Evolutionary conservation across 1,140 invertebrate species (phyloP), one percentile per base, ranked within the genome.

Genomic region (Apocrypta bakeri): DNA sequence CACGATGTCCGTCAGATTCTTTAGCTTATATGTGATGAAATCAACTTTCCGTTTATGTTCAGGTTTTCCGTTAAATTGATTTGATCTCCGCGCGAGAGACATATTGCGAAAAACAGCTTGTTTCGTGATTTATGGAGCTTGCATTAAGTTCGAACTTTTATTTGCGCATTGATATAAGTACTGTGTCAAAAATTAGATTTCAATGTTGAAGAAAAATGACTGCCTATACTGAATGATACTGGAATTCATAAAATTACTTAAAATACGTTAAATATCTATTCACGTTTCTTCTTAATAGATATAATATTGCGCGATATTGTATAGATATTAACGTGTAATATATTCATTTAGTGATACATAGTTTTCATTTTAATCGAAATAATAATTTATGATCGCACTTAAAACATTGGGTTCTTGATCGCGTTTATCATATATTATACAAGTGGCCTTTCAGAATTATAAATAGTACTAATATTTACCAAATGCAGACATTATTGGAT

Each of bases 21-120:
- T 56, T 33, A 17, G 37, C 24, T 71, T 72, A 14, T 17, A 24
- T 14, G 69, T 40, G 79, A 40, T 56, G 48, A 81, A 73, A 74
- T 42, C 33, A 0, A 81, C 71, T 74, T 75, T 81, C 72, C 66
- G 61, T 75, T 81, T 81, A 56, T 72, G 37, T 75, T 68, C 11
- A 25, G 33, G 31, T 33, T 73, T 27, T 11, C 25, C 31, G 71
- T 3, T 81, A 48, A 81, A 81, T 81, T 73, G n/a, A 68, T 75
- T 66, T 24, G 72, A 81, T 48, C 11, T 68, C 25, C 21, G 24
- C 7, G 31, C 27, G 61, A 68, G 21, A 56, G 64, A 56, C 71
- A 37, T 73, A 14, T 80, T 37, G 33, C 69, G 25, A 81, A 75
- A 75, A 42, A 74, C 31, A 79, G 37, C 8, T 4, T 61, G 27